Conservation (phyloP, 2,888 invertebrate genomes). For the Amblyjoppa proteus region DNA sequence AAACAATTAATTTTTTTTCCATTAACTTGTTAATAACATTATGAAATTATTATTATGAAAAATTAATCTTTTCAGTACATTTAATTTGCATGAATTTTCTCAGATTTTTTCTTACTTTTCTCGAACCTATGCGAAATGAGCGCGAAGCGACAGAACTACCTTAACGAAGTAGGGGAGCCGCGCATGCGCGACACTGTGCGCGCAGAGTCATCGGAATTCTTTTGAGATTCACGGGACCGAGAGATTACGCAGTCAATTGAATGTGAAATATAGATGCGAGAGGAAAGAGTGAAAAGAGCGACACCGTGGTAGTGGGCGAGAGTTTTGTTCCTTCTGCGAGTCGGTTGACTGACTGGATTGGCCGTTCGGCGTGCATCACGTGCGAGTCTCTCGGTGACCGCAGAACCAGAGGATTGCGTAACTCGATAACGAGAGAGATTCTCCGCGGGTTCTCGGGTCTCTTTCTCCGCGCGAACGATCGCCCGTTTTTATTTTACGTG, state of each 20-base stretch:
- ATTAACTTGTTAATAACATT: no score
- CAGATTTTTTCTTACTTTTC: no score
- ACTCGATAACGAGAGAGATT: slow-evolving; percentile 62
- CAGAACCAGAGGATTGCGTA: slow-evolving; percentile 64
- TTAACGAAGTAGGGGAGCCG: neutral
- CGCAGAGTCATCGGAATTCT: slow-evolving; percentile 3
- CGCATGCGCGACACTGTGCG: slow-evolving; percentile 6
- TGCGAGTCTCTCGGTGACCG: slow-evolving; percentile 38
- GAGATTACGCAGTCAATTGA: slow-evolving; percentile 10
- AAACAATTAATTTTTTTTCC: no score
- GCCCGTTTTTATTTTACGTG: slow-evolving; percentile 22
- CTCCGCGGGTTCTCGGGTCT: slow-evolving; percentile 41
- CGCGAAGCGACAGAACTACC: no score
- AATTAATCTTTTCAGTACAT: no score
- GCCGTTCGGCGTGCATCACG: slow-evolving; percentile 43
- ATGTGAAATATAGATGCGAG: slow-evolving; percentile 15
- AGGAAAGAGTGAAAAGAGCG: slow-evolving; percentile 19
- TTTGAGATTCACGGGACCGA: slow-evolving; percentile 8
- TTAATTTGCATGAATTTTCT: no score
- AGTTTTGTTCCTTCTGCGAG: neutral
- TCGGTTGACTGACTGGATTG: neutral
- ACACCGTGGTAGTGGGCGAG: slow-evolving; percentile 18
- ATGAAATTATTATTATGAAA: no score
- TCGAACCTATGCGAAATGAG: no score
- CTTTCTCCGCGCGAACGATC: slow-evolving; percentile 46